Conservation (phyloP, 2,888 invertebrate species). For the Melikaiella ostensackeni region DNA sequence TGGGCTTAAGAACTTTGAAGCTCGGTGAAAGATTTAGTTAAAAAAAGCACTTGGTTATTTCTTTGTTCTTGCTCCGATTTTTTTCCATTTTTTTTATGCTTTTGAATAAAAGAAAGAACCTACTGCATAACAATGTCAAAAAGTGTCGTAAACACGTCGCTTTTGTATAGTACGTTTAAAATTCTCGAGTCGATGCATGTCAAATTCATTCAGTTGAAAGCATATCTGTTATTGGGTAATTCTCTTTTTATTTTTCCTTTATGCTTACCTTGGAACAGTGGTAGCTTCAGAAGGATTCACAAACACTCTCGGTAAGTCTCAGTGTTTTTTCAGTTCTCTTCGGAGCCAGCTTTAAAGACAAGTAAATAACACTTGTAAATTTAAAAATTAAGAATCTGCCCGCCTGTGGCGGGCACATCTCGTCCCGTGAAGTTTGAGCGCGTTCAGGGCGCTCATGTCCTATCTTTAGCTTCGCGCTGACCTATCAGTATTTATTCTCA, state of each 20-base stretch:
- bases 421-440: neutral
- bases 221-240: constrained; percentile 47
- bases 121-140: neutral
- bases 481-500: no score
- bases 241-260: constrained; percentile 57
- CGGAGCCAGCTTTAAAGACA: neutral
- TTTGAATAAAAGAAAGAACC: neutral
- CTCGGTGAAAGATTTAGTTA: neutral
- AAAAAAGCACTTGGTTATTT: neutral
- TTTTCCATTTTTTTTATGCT: neutral
- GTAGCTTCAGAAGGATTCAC: constrained; percentile 73
- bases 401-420: neutral
- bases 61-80: neutral
- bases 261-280: constrained; percentile 68
- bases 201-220: neutral
- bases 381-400: neutral
- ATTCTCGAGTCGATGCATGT: constrained; percentile 1
- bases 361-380: neutral
- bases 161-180: neutral
- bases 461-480: neutral
- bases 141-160: neutral
- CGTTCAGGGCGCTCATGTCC: neutral
- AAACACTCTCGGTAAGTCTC: constrained; percentile 73
- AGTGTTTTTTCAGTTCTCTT: constrained; percentile 46
- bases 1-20: neutral